Evolutionary conservation across 2,888 invertebrate genomes (phyloP).

Genomic region (Microchrysa polita): DNA sequence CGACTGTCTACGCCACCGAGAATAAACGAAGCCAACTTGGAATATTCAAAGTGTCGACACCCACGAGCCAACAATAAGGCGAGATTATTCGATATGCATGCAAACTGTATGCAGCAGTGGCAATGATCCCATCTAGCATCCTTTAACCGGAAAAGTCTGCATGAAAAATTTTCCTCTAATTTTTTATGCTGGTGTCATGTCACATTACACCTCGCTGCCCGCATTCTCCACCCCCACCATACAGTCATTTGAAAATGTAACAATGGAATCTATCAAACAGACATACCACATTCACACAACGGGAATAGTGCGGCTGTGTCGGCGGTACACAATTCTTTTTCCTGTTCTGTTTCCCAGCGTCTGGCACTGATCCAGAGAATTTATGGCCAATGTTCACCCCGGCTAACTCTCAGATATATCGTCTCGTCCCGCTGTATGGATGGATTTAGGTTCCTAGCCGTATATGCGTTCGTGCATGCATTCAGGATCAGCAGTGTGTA

Average conservation of each 20-base stretch:
- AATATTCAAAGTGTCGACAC: background rate
- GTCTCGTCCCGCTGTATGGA: too few species aligned
- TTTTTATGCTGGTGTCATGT: background rate
- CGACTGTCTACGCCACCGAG: background rate
- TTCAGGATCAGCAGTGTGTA: slow-evolving; percentile 3
- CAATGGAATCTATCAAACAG: slow-evolving; percentile 20
- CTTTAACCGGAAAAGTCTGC: background rate
- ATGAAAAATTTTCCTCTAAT: background rate
- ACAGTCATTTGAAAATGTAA: background rate
- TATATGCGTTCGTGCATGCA: too few species aligned
- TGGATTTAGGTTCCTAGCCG: too few species aligned
- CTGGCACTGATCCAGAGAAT: slow-evolving; percentile 27
- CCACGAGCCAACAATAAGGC: background rate
- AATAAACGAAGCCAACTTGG: slow-evolving; percentile 10
- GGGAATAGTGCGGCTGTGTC: background rate
- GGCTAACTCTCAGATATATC: background rate
- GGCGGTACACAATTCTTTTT: too few species aligned
- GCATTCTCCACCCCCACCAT: background rate
- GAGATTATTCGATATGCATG: background rate
- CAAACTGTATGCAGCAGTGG: too few species aligned
- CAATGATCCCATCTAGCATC: background rate
- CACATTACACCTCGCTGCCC: background rate
- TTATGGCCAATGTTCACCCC: slow-evolving; percentile 21
- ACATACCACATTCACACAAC: slow-evolving; percentile 14
- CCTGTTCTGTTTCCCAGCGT: background rate